phyloP scores from a whole-genome alignment of 1,140 invertebrate species.

The Phymorhynchus buccinoides region DNA sequence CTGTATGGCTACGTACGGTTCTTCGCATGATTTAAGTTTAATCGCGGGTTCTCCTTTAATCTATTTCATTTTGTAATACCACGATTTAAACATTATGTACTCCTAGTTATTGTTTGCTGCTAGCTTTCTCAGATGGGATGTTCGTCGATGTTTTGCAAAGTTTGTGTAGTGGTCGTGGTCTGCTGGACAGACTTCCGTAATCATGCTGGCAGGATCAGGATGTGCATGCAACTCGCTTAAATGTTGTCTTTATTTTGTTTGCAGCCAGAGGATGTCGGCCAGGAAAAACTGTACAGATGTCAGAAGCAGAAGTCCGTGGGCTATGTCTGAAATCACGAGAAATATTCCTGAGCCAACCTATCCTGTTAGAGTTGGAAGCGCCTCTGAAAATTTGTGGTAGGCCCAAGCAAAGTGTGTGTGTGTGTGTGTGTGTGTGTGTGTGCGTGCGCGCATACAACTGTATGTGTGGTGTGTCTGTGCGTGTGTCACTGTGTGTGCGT shows the following conservation, averaged over 20 bases:
- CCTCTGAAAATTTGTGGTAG: slow-evolving; percentile 99
- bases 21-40: not conserved
- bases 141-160: not conserved
- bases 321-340: slow-evolving; percentile 84
- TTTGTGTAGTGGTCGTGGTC: not conserved
- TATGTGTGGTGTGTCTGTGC: no score
- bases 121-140: slow-evolving; percentile 16
- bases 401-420: not conserved
- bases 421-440: no score
- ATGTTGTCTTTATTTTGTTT: slow-evolving; percentile 42
- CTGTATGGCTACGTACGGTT: not conserved
- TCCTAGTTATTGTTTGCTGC: not conserved
- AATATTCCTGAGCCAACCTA: slow-evolving; percentile 99
- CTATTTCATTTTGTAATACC: not conserved
- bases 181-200: no score
- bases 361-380: slow-evolving; percentile 97
- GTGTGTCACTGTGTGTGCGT: no score
- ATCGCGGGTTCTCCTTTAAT: not conserved
- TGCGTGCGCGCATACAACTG: no score
- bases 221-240: no score
- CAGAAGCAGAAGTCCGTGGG: slow-evolving; percentile 75
- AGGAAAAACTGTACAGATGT: slow-evolving; percentile 77
- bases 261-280: slow-evolving; percentile 76
- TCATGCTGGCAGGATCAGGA: no score
- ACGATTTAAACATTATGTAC: not conserved